Base-by-base conservation (phyloP, 2,113 vertebrate genomes). In the Larimichthys crocea region DNA sequence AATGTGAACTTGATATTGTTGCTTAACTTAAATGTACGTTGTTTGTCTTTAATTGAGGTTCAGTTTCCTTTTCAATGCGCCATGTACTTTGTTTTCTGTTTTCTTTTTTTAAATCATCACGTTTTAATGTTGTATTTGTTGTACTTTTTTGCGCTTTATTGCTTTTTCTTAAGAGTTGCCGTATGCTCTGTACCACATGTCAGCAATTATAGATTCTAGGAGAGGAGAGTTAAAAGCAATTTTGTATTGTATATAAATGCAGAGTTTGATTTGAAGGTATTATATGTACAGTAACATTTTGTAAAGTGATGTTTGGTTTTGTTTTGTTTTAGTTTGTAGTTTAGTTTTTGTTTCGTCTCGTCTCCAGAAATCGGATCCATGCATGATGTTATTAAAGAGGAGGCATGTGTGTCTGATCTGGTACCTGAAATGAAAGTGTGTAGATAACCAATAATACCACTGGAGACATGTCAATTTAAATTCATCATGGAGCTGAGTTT, bases 281-380 rank as follows among this genome's bases (percentile, higher is more conserved):
- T 89, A 74, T 78, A 89, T 90, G 89, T 92, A 90, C 52, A 89
- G 90, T 91, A 69, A 90, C 87, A 89, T 92, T 94, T 94, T 91
- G 90, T 94, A 94, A 90, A 86, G 89, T 94, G 91, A 82, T 26
- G 84, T 89, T 86, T 84, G 60, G 63, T 87, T 90, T 79, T 1
- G 19, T 70, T 86, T 85, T 48, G 3, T 62, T 91, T 92, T 84
- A 71, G 87, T 91, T 85, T 17, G n/a, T 78, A 73, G 79, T 85
- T 84, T 55, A 14, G 78, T 88, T 91, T 90, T 85, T 61, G 35
- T 76, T 85, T 67, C 42, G 67, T 80, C 79, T 82, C 42, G 84
- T 91, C 88, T 88, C 83, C 91, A 84, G 83, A 91, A 86, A 84
- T 71, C 92, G 90, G 91, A 91, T 83, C 86, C 69, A 87, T 80